phyloP scores from a whole-genome alignment of 1,140 invertebrate species.

The Calycopis cecrops region DNA sequence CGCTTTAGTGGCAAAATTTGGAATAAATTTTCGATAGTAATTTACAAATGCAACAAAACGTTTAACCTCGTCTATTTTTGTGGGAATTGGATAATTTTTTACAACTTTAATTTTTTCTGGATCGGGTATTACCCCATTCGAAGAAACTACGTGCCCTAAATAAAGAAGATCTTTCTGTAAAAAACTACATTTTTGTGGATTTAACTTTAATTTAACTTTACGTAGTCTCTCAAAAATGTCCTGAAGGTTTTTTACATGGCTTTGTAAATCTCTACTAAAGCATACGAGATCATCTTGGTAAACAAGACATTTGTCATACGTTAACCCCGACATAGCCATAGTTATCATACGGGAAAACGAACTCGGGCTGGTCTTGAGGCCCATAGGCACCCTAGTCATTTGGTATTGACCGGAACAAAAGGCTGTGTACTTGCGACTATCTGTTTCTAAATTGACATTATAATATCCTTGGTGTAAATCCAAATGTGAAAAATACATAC shows the following conservation, averaged over 20 bases:
- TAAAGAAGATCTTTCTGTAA: constrained; percentile 13
- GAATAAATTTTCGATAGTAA: too few species aligned
- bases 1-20: too few species aligned
- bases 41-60: too few species aligned
- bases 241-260: constrained; percentile 46
- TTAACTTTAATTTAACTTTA: too few species aligned
- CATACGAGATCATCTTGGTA: constrained; percentile 61
- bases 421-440: too few species aligned
- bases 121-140: constrained; percentile 13
- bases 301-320: constrained; percentile 34
- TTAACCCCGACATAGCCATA: constrained; percentile 40
- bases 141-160: constrained; percentile 10
- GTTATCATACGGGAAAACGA: constrained; percentile 47
- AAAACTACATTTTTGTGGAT: not conserved
- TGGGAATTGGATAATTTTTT: constrained; percentile 11
- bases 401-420: constrained; percentile 17
- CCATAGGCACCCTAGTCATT: constrained; percentile 55
- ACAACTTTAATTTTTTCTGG: constrained; percentile 12
- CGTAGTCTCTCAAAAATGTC: constrained; percentile 25
- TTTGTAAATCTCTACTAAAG: constrained; percentile 42
- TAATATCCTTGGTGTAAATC: constrained; percentile 34
- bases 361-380: constrained; percentile 38
- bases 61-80: constrained; percentile 52
- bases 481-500: constrained; percentile 67
- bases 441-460: not conserved